Evolutionary conservation across 1,140 invertebrate species (phyloP).

Genomic region (Pollicipes pollicipes): DNA sequence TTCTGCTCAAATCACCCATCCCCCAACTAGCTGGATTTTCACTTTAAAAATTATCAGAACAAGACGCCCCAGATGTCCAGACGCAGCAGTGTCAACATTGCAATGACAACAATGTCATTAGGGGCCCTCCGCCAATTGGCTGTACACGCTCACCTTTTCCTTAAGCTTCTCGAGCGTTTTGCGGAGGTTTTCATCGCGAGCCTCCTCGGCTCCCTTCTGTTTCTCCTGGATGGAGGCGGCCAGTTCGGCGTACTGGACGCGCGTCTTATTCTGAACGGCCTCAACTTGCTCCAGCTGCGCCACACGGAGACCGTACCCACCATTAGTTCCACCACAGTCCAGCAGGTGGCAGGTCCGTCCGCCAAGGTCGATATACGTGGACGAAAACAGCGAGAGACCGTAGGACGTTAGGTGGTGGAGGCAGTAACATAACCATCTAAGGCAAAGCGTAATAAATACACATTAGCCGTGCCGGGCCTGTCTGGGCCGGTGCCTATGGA

Average conservation of each 20-base stretch:
- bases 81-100: too few relatives aligned
- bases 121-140: too few relatives aligned
- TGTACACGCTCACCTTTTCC: background rate
- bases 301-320: background rate
- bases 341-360: background rate
- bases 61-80: too few relatives aligned
- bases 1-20: too few relatives aligned
- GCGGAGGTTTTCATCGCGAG: background rate
- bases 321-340: background rate
- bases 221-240: background rate
- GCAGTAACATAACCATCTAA: background rate
- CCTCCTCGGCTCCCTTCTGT: background rate
- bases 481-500: background rate
- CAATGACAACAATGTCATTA: too few relatives aligned
- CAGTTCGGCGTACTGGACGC: constrained; percentile 1
- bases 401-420: background rate
- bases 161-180: background rate
- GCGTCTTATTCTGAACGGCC: background rate
- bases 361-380: too few relatives aligned
- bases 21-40: too few relatives aligned
- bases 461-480: too few relatives aligned
- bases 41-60: too few relatives aligned
- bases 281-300: constrained; percentile 4
- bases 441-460: too few relatives aligned
- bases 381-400: too few relatives aligned